Evolutionary conservation across 2,797 vertebrate species (phyloP).

Genomic region (Taeniopygia guttata): DNA sequence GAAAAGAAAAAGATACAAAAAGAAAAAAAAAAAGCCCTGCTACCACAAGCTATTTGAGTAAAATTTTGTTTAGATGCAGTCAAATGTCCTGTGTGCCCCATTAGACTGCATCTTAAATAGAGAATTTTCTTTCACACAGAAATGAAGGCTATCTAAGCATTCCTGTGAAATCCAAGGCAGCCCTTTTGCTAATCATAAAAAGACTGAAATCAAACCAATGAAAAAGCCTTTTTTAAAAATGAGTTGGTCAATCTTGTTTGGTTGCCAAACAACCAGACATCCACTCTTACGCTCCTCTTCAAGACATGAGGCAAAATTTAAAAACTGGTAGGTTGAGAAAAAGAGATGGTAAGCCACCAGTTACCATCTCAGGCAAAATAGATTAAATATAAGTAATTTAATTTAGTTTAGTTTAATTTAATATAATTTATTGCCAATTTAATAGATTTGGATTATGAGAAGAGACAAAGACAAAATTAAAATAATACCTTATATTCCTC

Average conservation of each 20-base stretch:
- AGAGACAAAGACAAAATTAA: neutral
- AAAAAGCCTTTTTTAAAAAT: neutral
- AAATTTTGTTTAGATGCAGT: neutral
- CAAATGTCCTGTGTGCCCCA: neutral
- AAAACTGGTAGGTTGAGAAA: neutral
- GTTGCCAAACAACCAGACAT: neutral
- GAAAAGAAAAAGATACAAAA: neutral
- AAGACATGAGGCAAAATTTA: neutral
- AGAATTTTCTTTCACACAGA: neutral
- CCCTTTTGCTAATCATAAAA: neutral
- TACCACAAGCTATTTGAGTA: neutral
- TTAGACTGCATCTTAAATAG: neutral
- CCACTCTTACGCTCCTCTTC: neutral
- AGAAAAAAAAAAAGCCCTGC: neutral
- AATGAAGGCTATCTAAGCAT: neutral
- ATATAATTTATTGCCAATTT: neutral
- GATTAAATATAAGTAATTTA: neutral
- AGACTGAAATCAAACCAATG: neutral
- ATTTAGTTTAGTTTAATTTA: neutral
- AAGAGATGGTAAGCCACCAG: neutral
- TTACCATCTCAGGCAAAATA: neutral
- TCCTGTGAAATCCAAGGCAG: neutral
- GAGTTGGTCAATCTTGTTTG: neutral
- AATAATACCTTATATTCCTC: neutral
- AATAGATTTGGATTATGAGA: neutral